A percentile compares a stretch with the other conserved stretches of the same genome.
These are phyloP conservation scores for Limnothrissa miodon DNA, from an alignment of 2,113 vertebrate species.

Conservation along the genomic window DNA sequence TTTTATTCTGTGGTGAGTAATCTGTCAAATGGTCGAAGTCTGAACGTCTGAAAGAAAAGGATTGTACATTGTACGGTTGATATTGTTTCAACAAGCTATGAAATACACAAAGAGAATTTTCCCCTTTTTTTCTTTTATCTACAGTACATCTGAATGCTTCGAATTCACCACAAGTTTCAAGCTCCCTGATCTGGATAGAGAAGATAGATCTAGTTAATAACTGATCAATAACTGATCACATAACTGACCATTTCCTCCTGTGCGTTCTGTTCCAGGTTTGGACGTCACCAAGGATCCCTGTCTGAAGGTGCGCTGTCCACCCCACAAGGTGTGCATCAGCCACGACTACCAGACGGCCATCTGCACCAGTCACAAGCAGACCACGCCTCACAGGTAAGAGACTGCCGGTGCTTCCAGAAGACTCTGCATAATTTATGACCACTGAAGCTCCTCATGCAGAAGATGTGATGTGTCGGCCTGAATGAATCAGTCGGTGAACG, in stretches of 20 bases:
- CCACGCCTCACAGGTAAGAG: slow-evolving; percentile 83
- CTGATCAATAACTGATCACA: background rate
- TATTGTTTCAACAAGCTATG: too few species aligned
- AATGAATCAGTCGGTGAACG: background rate
- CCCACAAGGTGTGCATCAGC: slow-evolving; percentile 90
- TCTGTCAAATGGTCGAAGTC: too few species aligned
- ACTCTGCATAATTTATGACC: background rate
- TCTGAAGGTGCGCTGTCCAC: slow-evolving; percentile 89
- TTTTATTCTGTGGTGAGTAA: too few species aligned
- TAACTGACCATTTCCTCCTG: background rate
- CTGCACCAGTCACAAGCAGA: slow-evolving; percentile 85
- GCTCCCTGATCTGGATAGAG: too few species aligned
- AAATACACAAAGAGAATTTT: too few species aligned
- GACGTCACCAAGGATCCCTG: slow-evolving; percentile 92
- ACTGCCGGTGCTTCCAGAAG: background rate
- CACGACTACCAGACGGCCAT: slow-evolving; percentile 89
- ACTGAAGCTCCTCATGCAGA: background rate
- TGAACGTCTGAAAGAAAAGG: too few species aligned
- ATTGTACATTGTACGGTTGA: too few species aligned
- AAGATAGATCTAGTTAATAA: too few species aligned
- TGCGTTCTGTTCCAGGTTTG: slow-evolving; percentile 68
- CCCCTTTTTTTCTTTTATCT: too few species aligned
- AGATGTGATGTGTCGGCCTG: background rate
- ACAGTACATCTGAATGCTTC: too few species aligned
- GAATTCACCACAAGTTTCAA: too few species aligned